Conservation (phyloP, 2,113 vertebrate genomes). For the Colossoma macropomum region DNA sequence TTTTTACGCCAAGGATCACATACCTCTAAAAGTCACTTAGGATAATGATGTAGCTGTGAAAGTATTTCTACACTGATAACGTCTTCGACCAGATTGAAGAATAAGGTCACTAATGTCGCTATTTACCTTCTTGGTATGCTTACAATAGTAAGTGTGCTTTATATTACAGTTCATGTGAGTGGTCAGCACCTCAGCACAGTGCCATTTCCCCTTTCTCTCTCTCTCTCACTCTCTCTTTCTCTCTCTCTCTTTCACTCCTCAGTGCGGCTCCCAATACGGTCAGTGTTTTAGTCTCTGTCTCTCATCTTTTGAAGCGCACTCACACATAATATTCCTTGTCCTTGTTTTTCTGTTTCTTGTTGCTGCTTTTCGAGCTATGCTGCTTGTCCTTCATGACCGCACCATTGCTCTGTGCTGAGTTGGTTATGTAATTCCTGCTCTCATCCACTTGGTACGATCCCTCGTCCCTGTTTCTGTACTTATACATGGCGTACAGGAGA, state of each 20-base stretch:
- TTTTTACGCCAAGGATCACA: constrained; percentile 77
- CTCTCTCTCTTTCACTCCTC: background rate
- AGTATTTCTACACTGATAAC: constrained; percentile 87
- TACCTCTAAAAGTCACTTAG: constrained; percentile 91
- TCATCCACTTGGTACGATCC: constrained; percentile 99
- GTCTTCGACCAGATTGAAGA: constrained; percentile 88
- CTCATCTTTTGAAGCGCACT: constrained; percentile 49
- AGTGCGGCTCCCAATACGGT: constrained; percentile 34
- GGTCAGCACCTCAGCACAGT: constrained; percentile 83
- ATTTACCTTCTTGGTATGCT: constrained; percentile 79
- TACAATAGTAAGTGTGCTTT: constrained; percentile 91
- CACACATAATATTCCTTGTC: constrained; percentile 99
- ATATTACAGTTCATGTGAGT: constrained; percentile 90
- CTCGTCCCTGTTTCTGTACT: constrained; percentile 99
- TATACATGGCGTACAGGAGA: constrained; percentile 99
- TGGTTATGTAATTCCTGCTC: constrained; percentile 99
- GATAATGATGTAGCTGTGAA: constrained; percentile 90
- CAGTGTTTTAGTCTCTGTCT: constrained; percentile 28
- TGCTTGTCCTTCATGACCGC: constrained; percentile 97
- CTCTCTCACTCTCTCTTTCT: background rate
- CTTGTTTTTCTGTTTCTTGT: constrained; percentile 99
- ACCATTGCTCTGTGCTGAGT: constrained; percentile 99
- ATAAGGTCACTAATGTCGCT: constrained; percentile 83
- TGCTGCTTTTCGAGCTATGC: constrained; percentile 91
- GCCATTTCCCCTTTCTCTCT: constrained; percentile 74